Evolutionary conservation across 1,140 invertebrate genomes (phyloP).

Genomic region (Hylaeus anthracinus): DNA sequence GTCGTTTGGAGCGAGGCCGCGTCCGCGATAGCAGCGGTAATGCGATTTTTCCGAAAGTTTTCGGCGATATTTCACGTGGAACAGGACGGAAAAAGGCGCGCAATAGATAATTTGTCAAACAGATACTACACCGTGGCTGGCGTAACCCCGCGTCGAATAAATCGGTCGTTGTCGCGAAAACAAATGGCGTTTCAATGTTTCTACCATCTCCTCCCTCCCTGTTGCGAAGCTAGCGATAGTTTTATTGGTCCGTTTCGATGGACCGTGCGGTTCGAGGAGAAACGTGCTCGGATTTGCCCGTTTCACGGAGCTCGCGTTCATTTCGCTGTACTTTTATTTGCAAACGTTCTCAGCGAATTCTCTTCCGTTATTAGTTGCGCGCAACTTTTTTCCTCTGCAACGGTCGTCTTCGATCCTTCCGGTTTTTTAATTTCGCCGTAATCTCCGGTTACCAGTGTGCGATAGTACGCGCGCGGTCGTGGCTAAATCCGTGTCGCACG

Average conservation of each 20-base stretch:
- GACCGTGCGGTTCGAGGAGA: background rate
- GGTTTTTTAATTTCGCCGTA: background rate
- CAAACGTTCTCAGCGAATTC: background rate
- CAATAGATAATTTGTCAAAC: constrained; percentile 24
- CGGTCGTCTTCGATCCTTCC: background rate
- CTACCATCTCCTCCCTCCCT: background rate
- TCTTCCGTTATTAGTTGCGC: background rate
- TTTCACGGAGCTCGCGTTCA: background rate
- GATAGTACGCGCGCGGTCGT: no score
- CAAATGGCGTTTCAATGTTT: constrained; percentile 6
- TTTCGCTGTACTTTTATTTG: background rate
- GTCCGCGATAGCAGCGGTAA: no score
- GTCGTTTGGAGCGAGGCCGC: no score
- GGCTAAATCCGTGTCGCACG: no score
- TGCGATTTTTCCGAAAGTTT: no score
- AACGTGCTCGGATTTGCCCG: no score
- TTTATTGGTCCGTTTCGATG: background rate
- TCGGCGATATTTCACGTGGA: no score
- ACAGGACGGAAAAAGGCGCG: background rate
- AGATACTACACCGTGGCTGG: background rate
- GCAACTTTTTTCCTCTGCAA: background rate
- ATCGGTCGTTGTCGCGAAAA: constrained; percentile 2
- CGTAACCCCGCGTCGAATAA: background rate
- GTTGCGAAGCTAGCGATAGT: background rate
- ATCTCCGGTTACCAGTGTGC: background rate